Conservation (phyloP, 1,140 invertebrate species). For the Drosophila repleta region DNA sequence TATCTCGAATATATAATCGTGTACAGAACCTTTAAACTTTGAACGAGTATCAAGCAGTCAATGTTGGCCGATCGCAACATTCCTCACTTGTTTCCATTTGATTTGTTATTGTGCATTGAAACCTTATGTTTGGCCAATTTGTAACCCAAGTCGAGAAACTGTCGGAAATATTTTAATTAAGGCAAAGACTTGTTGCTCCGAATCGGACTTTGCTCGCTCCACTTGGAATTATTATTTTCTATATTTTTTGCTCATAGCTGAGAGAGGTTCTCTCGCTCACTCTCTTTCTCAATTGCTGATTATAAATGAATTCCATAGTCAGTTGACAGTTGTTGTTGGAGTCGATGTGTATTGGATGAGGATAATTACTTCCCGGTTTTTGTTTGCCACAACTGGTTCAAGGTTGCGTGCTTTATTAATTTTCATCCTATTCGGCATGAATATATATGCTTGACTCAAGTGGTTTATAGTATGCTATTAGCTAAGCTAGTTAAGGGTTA, state of each 20-base stretch:
- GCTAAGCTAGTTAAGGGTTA: no score
- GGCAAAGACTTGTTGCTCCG: neutral
- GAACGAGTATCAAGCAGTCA: neutral
- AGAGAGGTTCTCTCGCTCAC: no score
- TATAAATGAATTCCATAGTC: neutral
- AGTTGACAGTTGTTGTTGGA: no score
- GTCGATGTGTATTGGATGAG: no score
- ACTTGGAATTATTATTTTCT: neutral
- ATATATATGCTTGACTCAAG: no score
- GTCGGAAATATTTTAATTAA: slow-evolving; percentile 2
- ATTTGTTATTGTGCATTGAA: slow-evolving; percentile 1
- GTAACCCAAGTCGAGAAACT: slow-evolving; percentile 4
- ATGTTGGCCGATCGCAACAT: neutral
- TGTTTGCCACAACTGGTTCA: neutral
- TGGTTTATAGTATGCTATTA: no score
- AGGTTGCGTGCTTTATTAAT: neutral
- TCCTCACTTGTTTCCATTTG: neutral
- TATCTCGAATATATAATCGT: no score
- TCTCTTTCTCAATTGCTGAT: neutral
- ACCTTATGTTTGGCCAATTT: slow-evolving; percentile 5
- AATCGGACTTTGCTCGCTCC: neutral
- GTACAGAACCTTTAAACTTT: no score
- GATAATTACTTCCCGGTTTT: slow-evolving; percentile 1
- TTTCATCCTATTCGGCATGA: neutral
- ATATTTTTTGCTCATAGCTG: no score